These are phyloP conservation scores for Tolmerus cingulatus DNA, from an alignment of 2,888 invertebrate species.

Conservation along the genomic window DNA sequence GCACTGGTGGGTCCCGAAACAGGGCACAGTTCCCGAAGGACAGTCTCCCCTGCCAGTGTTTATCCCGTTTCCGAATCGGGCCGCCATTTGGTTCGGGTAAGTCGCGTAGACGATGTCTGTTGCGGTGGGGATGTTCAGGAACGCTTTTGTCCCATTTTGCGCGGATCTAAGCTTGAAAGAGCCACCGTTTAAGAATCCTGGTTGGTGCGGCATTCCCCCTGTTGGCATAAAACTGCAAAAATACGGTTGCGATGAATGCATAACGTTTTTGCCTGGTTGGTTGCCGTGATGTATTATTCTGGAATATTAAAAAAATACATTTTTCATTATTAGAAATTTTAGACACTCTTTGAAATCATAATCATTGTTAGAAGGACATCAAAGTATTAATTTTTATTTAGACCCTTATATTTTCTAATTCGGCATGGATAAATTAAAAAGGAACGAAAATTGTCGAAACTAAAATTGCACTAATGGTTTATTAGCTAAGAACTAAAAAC, in stretches of 20 bases:
- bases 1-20: slow-evolving; percentile 64
- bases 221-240: slow-evolving; percentile 60
- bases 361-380: too few species aligned
- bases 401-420: too few species aligned
- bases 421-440: too few species aligned
- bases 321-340: too few species aligned
- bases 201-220: background rate
- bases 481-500: too few species aligned
- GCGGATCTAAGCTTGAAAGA: background rate
- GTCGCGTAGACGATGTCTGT: slow-evolving; percentile 61
- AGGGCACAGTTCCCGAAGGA: slow-evolving; percentile 54
- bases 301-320: background rate
- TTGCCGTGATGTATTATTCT: background rate
- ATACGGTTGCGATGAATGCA: slow-evolving; percentile 52
- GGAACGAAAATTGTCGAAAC: too few species aligned
- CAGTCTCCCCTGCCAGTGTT: slow-evolving; percentile 51
- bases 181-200: background rate
- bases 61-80: slow-evolving; percentile 18
- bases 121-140: slow-evolving; percentile 51
- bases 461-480: too few species aligned
- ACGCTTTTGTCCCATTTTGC: background rate
- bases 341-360: too few species aligned
- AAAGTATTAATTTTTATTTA: too few species aligned
- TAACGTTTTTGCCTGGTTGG: background rate
- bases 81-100: slow-evolving; percentile 54